A percentile compares a stretch with the other conserved stretches of the same genome.
Evolutionary conservation across 2,113 vertebrate genomes (phyloP).

Genomic region (Otocyon megalotis): DNA sequence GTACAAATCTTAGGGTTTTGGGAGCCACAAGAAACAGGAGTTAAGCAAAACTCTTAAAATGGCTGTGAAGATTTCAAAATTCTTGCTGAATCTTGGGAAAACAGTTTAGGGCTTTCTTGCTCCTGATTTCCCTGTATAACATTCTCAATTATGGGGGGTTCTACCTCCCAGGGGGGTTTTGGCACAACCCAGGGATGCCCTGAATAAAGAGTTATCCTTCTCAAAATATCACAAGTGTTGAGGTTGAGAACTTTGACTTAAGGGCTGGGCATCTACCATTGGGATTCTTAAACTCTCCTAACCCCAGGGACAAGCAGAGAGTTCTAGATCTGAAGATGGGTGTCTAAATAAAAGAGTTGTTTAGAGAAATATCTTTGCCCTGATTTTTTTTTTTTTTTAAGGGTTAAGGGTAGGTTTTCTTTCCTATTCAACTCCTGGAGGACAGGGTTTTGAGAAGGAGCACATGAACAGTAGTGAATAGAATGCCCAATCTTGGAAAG

Average conservation of each 20-base stretch:
- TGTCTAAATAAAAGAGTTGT: background rate
- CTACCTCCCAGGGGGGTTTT: background rate
- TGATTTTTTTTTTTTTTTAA: background rate
- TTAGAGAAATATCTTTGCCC: background rate
- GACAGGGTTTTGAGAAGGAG: background rate
- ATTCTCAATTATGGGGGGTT: background rate
- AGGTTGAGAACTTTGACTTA: background rate
- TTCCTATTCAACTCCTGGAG: background rate
- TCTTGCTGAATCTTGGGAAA: background rate
- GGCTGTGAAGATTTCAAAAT: background rate
- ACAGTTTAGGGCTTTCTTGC: background rate
- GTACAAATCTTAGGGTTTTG: background rate
- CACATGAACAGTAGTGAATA: background rate
- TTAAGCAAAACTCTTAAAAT: slow-evolving; percentile 22
- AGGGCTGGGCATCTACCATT: background rate
- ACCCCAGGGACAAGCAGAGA: background rate
- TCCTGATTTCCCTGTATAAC: background rate
- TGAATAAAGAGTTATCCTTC: background rate
- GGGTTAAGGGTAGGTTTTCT: background rate
- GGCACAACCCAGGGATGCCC: background rate
- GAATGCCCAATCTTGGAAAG: background rate
- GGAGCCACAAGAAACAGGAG: background rate
- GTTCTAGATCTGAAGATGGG: slow-evolving; percentile 15
- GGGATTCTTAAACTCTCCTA: background rate
- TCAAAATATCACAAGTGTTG: background rate